phyloP scores from a whole-genome alignment of 1,140 invertebrate species.

The Melanaphis sacchari region DNA sequence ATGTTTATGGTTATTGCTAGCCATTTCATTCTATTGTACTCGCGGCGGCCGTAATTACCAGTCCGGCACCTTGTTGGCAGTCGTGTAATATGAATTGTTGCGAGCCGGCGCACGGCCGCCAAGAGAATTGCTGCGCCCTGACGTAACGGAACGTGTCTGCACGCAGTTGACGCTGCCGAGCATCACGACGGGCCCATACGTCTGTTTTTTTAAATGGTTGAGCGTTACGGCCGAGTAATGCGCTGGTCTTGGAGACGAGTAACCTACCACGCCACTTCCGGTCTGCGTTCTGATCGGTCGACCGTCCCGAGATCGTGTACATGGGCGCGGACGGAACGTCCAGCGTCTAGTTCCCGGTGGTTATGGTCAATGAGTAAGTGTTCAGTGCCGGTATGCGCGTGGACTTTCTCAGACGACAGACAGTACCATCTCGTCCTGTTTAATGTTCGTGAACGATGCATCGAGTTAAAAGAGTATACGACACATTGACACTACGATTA shows the following conservation, averaged over 20 bases:
- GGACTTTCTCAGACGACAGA: too few species aligned
- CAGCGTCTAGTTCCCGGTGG: background rate
- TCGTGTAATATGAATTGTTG: background rate
- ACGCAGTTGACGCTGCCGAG: background rate
- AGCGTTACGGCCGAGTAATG: background rate
- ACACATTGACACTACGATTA: too few species aligned
- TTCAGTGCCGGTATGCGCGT: constrained; percentile 4
- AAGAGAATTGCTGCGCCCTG: background rate
- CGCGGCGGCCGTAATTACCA: background rate
- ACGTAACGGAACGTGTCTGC: background rate
- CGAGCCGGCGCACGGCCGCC: background rate
- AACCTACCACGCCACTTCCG: background rate
- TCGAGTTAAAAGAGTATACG: too few species aligned
- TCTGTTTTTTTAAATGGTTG: background rate
- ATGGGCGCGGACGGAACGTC: constrained; percentile 11
- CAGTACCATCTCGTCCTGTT: background rate
- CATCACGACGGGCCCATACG: constrained; percentile 1
- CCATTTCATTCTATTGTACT: too few species aligned
- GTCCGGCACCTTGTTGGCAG: background rate
- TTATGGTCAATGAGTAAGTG: background rate
- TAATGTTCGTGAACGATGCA: too few species aligned
- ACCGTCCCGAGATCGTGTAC: background rate
- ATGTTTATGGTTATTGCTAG: too few species aligned
- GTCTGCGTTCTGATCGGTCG: background rate
- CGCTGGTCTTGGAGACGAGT: background rate